Base-by-base conservation (phyloP, 2,797 vertebrate species). In the Sitta carolinensis region DNA sequence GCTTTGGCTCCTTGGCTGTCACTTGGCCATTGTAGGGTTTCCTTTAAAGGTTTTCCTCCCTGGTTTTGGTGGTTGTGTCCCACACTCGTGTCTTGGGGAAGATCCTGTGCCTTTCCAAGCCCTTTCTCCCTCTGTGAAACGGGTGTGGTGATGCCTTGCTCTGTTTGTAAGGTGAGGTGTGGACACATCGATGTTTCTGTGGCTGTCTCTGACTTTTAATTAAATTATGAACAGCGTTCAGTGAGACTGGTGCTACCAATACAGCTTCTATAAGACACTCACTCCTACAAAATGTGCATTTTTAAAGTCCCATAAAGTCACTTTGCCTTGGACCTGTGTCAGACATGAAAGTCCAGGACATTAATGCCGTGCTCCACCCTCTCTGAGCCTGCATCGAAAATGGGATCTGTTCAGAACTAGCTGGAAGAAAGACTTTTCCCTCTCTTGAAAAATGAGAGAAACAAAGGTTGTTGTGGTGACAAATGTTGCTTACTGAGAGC, bases 401-500 rank as follows among this genome's bases (percentile, higher is more conserved):
- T 34, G n/a, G 32, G 18, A 58, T 30, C 4, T 12, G 30, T 14
- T 27, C 80, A 54, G 5, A 81, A 51, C 29, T 52, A n/a, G 27
- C 67, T 54, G 48, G 43, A 89, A 34, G 64, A 75, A 74, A 66
- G 23, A 32, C 52, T 47, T 64, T 45, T 57, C 67, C 27, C 15
- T 74, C 29, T 50, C 30, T 61, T 70, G 55, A 82, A 83, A 92
- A 89, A 84, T 23, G 25, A 50, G 29, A 77, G 64, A 77, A 94
- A 93, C 40, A 93, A 94, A 82, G 50, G 36, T 52, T 62, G 40
- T 21, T 62, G 47, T 59, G 36, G 9, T 40, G 34, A 68, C 23
- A 88, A 73, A n/a, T 36, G 40, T 15, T 91, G 54, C 61, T 68
- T 14, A 34, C 25, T 32, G 10, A 79, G 75, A 89, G 66, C 29